These are phyloP conservation scores for Carpatolechia fugitivella DNA, from an alignment of 2,888 invertebrate genomes.

Conservation along the genomic window DNA sequence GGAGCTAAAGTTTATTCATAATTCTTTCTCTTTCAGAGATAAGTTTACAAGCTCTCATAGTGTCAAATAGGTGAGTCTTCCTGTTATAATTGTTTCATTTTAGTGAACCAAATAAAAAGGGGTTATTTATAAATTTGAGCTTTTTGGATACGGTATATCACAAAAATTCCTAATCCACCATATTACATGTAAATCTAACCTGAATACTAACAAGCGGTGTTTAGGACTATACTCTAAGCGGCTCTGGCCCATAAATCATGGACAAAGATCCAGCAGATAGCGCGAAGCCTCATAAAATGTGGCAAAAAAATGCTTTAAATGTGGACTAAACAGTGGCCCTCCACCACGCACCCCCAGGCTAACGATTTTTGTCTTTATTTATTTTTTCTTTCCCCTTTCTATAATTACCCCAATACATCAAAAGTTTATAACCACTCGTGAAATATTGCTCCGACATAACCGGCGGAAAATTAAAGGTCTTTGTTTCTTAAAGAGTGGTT, in stretches of 20 bases:
- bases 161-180: slow-evolving; percentile 50
- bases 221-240: slow-evolving; percentile 44
- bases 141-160: slow-evolving; percentile 48
- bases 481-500: slow-evolving; percentile 1
- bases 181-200: slow-evolving; percentile 70
- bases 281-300: slow-evolving; percentile 47
- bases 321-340: slow-evolving; percentile 71
- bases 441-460: slow-evolving; percentile 42
- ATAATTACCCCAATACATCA: slow-evolving; percentile 65
- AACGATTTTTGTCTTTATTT: slow-evolving; percentile 58
- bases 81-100: too few species aligned
- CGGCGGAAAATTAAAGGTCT: slow-evolving; percentile 9
- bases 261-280: slow-evolving; percentile 60
- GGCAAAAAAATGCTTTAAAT: slow-evolving; percentile 52
- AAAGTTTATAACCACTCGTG: slow-evolving; percentile 50
- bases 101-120: background rate
- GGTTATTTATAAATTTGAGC: too few species aligned
- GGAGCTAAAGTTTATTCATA: background rate
- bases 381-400: slow-evolving; percentile 54
- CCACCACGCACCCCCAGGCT: slow-evolving; percentile 52
- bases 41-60: too few species aligned
- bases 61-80: too few species aligned
- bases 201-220: slow-evolving; percentile 69
- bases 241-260: slow-evolving; percentile 61
- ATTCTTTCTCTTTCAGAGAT: too few species aligned